Evolutionary conservation across 2,797 vertebrate species (phyloP).

Genomic region (Manis javanica): DNA sequence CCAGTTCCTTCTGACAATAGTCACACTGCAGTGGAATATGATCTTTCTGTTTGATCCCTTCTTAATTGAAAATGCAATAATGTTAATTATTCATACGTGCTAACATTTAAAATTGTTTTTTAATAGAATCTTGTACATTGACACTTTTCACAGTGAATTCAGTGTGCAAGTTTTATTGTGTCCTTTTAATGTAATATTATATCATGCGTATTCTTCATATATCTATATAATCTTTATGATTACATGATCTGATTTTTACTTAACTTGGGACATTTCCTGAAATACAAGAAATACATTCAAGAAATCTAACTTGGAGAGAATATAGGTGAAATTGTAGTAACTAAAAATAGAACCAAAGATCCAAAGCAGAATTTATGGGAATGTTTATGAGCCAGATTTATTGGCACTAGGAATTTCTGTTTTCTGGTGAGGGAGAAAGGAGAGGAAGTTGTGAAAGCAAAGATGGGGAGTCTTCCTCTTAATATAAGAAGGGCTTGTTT

Average conservation of each 20-base stretch:
- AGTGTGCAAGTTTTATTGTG: background rate
- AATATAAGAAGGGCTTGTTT: background rate
- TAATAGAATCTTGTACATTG: background rate
- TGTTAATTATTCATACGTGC: constrained; percentile 31
- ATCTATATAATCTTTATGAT: constrained; percentile 50
- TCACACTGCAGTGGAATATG: background rate
- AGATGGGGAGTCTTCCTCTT: constrained; percentile 5
- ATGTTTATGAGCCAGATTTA: constrained; percentile 33
- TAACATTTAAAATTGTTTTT: background rate
- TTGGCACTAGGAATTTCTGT: constrained; percentile 9
- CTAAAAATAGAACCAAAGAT: constrained; percentile 43
- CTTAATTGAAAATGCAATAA: constrained; percentile 51
- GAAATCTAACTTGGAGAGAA: background rate
- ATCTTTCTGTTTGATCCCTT: constrained; percentile 21
- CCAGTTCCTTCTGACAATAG: background rate
- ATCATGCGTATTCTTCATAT: constrained; percentile 16
- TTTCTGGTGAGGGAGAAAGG: background rate
- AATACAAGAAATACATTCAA: constrained; percentile 6
- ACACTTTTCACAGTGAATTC: constrained; percentile 52
- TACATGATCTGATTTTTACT: constrained; percentile 43
- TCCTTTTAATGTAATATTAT: background rate
- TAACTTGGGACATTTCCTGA: constrained; percentile 10
- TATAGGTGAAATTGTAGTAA: background rate
- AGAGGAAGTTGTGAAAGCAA: constrained; percentile 4
- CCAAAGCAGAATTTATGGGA: constrained; percentile 38